Conservation (phyloP, 1,140 invertebrate species). For the Halotydeus destructor region DNA sequence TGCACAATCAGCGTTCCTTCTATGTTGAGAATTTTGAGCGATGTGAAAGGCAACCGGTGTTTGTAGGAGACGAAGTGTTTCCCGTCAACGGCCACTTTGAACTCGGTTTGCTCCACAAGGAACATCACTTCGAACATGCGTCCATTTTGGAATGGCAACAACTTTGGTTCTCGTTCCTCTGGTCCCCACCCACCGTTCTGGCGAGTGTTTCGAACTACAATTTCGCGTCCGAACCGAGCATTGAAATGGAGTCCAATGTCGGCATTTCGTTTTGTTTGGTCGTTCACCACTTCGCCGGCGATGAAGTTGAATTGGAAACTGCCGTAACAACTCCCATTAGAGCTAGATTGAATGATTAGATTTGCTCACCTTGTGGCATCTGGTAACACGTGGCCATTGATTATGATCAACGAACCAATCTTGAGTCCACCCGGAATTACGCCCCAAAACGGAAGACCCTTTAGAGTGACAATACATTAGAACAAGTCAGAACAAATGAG, state of each 20-base stretch:
- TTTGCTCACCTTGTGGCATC: neutral
- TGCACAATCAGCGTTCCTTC: slow-evolving; percentile 42
- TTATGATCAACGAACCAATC: neutral
- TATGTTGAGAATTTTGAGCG: slow-evolving; percentile 39
- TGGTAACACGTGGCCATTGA: neutral
- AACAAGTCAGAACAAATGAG: neutral
- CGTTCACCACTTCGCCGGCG: slow-evolving; percentile 12
- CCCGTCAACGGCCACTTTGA: slow-evolving; percentile 48
- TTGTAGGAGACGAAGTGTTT: slow-evolving; percentile 47
- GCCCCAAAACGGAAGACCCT: neutral
- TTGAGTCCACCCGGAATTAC: neutral
- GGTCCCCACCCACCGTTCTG: slow-evolving; percentile 10
- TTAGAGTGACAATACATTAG: neutral
- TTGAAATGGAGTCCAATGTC: slow-evolving; percentile 15
- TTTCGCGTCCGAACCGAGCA: slow-evolving; percentile 8
- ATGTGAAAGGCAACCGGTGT: slow-evolving; percentile 40
- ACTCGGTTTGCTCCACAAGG: slow-evolving; percentile 4
- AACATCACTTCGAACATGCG: slow-evolving; percentile 10
- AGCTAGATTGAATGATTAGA: neutral
- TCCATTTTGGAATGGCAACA: slow-evolving; percentile 9
- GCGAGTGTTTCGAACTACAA: slow-evolving; percentile 11
- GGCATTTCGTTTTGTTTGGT: slow-evolving; percentile 10
- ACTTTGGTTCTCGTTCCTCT: slow-evolving; percentile 11
- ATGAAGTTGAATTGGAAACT: neutral
- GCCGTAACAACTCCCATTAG: slow-evolving; percentile 9